Evolutionary conservation across 2,888 invertebrate genomes (phyloP).

Genomic region (Psococerastis gibbosa): DNA sequence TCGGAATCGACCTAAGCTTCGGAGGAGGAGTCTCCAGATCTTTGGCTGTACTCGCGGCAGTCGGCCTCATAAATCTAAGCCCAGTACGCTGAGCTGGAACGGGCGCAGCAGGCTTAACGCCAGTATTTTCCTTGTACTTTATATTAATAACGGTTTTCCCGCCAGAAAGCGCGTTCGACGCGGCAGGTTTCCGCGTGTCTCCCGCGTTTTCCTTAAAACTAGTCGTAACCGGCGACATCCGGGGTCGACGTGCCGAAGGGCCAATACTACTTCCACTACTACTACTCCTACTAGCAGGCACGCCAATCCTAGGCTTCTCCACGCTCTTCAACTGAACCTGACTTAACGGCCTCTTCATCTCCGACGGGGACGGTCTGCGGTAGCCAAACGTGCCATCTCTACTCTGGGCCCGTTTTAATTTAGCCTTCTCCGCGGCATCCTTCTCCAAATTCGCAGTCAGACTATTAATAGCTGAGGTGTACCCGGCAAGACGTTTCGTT

Average conservation of each 20-base stretch:
- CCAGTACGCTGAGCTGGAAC: slow-evolving; percentile 25
- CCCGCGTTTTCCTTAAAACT: slow-evolving; percentile 29
- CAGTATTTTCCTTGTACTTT: slow-evolving; percentile 16
- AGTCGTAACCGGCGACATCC: slow-evolving; percentile 22
- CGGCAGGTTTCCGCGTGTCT: slow-evolving; percentile 23
- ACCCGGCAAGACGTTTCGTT: slow-evolving; percentile 25
- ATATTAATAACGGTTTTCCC: slow-evolving; percentile 4
- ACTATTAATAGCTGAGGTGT: slow-evolving; percentile 31
- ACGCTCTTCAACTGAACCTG: slow-evolving; percentile 19
- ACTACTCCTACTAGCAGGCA: slow-evolving; percentile 37
- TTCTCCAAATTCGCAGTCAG: slow-evolving; percentile 25
- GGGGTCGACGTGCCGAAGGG: slow-evolving; percentile 21
- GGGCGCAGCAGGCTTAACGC: too few relatives aligned
- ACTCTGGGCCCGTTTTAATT: slow-evolving; percentile 11
- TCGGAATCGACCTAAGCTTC: slow-evolving; percentile 4
- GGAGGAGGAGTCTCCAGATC: slow-evolving; percentile 22
- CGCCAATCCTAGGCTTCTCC: slow-evolving; percentile 18
- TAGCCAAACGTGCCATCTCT: slow-evolving; percentile 12
- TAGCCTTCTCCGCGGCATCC: slow-evolving; percentile 12
- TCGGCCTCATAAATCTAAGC: slow-evolving; percentile 72
- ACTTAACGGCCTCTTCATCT: slow-evolving; percentile 20
- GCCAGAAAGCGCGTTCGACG: slow-evolving; percentile 26
- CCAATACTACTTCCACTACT: slow-evolving; percentile 40
- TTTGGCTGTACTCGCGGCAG: slow-evolving; percentile 65
- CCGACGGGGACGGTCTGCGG: slow-evolving; percentile 14